These are phyloP conservation scores for Oncopodura yosiiana DNA, from an alignment of 1,140 invertebrate genomes.

Conservation along the genomic window DNA sequence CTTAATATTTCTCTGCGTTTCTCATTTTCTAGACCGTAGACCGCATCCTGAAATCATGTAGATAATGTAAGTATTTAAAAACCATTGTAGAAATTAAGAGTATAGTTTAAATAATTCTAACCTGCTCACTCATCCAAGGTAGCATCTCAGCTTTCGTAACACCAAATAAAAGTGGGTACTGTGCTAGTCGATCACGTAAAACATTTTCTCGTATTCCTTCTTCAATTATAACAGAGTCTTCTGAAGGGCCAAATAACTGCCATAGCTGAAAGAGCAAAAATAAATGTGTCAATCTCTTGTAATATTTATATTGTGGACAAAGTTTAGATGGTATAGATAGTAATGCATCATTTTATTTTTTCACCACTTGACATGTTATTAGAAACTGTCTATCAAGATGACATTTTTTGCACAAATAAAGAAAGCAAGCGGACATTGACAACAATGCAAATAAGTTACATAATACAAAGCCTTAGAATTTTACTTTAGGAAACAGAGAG, in stretches of 20 bases:
- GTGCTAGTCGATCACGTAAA: conserved; percentile 31
- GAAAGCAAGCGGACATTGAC: no score
- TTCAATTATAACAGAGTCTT: conserved; percentile 71
- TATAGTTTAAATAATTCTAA: no score
- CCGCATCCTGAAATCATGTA: no score
- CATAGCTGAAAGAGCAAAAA: conserved; percentile 26
- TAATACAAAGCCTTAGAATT: no score
- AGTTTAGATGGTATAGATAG: background rate
- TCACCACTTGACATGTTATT: no score
- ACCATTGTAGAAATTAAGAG: no score
- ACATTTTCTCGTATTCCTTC: conserved; percentile 31
- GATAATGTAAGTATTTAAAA: no score
- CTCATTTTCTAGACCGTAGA: conserved; percentile 83
- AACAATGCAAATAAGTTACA: no score
- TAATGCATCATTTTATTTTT: no score
- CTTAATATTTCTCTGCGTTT: conserved; percentile 80
- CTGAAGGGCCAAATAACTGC: conserved; percentile 61
- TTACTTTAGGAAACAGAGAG: no score
- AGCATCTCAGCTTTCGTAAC: conserved; percentile 73
- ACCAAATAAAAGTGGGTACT: conserved; percentile 56
- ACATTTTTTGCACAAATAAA: no score
- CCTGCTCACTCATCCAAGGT: conserved; percentile 51
- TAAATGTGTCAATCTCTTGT: background rate
- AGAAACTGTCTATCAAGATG: no score
- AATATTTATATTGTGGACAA: background rate